Base-by-base conservation (phyloP, 2,113 vertebrate genomes). In the Aptenodytes patagonicus region DNA sequence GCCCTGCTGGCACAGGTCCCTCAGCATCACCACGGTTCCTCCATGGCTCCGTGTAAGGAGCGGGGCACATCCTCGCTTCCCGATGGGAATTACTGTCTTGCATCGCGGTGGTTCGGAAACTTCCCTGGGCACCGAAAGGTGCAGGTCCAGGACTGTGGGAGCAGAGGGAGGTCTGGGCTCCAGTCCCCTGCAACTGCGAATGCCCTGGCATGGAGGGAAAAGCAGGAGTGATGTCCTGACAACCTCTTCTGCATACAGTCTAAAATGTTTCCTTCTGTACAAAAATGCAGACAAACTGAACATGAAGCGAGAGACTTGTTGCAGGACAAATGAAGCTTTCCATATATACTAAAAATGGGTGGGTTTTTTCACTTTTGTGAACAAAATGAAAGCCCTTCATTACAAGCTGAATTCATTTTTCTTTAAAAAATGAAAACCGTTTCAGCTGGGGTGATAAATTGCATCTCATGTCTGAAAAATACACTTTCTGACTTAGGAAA, bases 231-330 rank as follows among this genome's bases (percentile, higher is more conserved):
- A 32, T 49, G 36, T 77, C 54, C 46, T 73, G 32, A 47, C 29
- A 44, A 11, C 46, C 69, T 62, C 55, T 36, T 28, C 13, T 5
- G 0, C 31, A 31, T 31, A 7, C 0, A 0, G 17, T 64, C 64
- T 68, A 46, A 91, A 85, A 68, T 11, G 8, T 68, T 86, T 70
- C 31, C 46, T 65, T 38, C 44, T n/a, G 20, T n/a, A 66, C 6
- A 58, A 31, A 80, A 89, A 79, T 58, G 51, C 51, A 65, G 69
- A 29, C 26, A 86, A 85, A 76, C 7, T 46, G 40, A 83, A 75
- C 14, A 10, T 13, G 24, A 64, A 78, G 17, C 0, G 2, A 83
- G 61, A 66, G 47, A 46, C 9, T 61, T 72, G 5, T 52, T 65
- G 29, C 40, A 65, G 28, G 21, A 83, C 47, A 78, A 87, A 68